phyloP scores from a whole-genome alignment of 2,888 invertebrate genomes.

The Cactoblastis cactorum region DNA sequence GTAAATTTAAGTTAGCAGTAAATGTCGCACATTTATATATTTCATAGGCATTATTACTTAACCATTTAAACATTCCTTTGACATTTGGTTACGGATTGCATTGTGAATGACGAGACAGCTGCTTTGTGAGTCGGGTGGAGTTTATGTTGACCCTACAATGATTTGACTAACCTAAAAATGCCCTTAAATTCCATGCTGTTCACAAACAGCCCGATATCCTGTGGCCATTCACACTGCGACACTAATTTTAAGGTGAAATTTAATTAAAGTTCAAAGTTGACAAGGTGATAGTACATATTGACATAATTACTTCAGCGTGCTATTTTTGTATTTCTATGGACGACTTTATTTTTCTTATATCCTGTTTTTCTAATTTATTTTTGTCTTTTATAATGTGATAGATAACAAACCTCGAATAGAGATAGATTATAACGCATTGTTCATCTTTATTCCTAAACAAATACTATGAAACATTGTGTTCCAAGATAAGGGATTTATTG shows the following conservation, averaged over 20 bases:
- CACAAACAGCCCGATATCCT: conserved; percentile 24
- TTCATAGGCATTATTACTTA: conserved; percentile 79
- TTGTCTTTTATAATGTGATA: conserved; percentile 65
- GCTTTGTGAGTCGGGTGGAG: conserved; percentile 23
- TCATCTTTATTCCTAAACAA: conserved; percentile 49
- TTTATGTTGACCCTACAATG: conserved; percentile 17
- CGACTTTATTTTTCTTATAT: conserved; percentile 61
- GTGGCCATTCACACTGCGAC: conserved; percentile 53
- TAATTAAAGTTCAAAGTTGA: conserved; percentile 74
- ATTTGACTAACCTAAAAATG: conserved; percentile 12
- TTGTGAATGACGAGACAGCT: conserved; percentile 39
- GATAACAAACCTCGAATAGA: conserved; percentile 65
- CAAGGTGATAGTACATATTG: conserved; percentile 74
- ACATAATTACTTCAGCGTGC: conserved; percentile 65
- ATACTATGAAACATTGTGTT: conserved; percentile 52
- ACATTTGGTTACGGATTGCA: conserved; percentile 66
- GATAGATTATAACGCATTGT: conserved; percentile 55
- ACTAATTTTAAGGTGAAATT: conserved; percentile 71
- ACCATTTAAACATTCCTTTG: conserved; percentile 78
- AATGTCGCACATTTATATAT: conserved; percentile 72
- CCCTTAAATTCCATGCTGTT: conserved; percentile 26
- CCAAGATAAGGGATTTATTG: conserved; percentile 43
- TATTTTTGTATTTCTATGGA: conserved; percentile 69
- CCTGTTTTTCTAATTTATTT: conserved; percentile 74
- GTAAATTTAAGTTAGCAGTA: conserved; percentile 78